Percentiles rank a stretch among this genome's conserved stretches.
Evolutionary conservation across 2,797 vertebrate genomes (phyloP).

Genomic region (Gobio occitaniae): DNA sequence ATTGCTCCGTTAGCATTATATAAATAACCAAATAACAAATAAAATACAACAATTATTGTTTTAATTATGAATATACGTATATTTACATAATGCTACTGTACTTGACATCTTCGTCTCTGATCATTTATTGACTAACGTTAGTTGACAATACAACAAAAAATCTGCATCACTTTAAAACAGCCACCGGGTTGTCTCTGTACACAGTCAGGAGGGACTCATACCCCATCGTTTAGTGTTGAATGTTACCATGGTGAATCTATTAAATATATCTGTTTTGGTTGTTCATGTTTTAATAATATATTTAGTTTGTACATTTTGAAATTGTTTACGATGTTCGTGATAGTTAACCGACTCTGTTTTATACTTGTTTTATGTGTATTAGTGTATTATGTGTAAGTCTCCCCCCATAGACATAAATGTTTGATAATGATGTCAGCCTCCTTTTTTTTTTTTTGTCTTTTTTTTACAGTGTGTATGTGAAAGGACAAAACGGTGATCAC

Average conservation of each 20-base stretch:
- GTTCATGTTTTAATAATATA: neutral
- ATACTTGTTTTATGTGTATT: neutral
- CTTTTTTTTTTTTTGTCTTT: neutral
- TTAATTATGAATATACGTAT: too few relatives aligned
- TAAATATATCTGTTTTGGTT: neutral
- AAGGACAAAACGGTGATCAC: neutral
- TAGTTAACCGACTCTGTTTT: neutral
- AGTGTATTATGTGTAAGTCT: neutral
- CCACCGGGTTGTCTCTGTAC: neutral
- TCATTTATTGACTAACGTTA: neutral
- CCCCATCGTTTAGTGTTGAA: neutral
- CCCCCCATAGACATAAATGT: neutral
- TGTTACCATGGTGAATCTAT: neutral
- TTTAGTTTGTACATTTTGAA: neutral
- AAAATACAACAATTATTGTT: neutral
- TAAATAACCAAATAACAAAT: neutral
- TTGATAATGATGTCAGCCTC: neutral
- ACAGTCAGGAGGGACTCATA: neutral
- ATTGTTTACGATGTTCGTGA: neutral
- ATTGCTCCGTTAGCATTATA: conserved; percentile 11
- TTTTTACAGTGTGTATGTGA: neutral
- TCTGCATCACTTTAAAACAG: conserved; percentile 22
- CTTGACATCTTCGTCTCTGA: neutral
- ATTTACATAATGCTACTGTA: neutral
- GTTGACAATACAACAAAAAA: neutral